Evolutionary conservation across 2,797 vertebrate genomes (phyloP).

Genomic region (Macropodus opercularis): DNA sequence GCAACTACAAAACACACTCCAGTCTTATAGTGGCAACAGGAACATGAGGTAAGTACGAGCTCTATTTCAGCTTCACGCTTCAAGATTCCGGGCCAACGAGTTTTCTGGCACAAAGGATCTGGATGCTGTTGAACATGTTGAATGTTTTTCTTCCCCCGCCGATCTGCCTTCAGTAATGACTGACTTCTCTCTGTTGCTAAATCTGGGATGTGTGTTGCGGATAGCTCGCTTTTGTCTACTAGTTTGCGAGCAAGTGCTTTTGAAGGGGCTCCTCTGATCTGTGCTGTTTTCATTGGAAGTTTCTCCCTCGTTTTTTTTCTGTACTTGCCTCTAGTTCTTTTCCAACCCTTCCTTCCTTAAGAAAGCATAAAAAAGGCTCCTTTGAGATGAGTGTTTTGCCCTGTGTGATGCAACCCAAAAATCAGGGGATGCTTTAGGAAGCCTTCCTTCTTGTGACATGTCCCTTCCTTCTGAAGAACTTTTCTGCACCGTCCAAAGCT

Average conservation of each 20-base stretch:
- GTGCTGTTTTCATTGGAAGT: conserved; percentile 44
- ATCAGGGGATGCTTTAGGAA: conserved; percentile 24
- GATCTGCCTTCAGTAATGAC: conserved; percentile 32
- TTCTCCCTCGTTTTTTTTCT: conserved; percentile 36
- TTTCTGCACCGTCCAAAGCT: conserved; percentile 15
- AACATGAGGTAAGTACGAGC: conserved; percentile 61
- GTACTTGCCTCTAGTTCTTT: conserved; percentile 42
- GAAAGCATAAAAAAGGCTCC: conserved; percentile 38
- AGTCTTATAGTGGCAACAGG: conserved; percentile 20
- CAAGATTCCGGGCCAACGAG: not conserved
- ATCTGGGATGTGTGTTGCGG: conserved; percentile 46
- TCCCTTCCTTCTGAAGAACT: conserved; percentile 31
- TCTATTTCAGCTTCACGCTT: conserved; percentile 30
- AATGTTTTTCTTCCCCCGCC: conserved; percentile 41
- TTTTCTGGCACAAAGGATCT: conserved; percentile 19
- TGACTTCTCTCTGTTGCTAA: conserved; percentile 46
- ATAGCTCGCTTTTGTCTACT: conserved; percentile 37
- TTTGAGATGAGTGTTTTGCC: conserved; percentile 35
- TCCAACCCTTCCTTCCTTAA: conserved; percentile 17
- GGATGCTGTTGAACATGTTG: conserved; percentile 18
- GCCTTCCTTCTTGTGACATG: conserved; percentile 31
- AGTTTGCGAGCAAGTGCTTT: conserved; percentile 51
- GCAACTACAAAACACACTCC: conserved; percentile 21
- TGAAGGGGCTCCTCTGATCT: conserved; percentile 58
- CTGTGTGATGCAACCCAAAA: conserved; percentile 40